These are phyloP conservation scores for Hybognathus amarus DNA, from an alignment of 2,797 vertebrate genomes.

Conservation along the genomic window DNA sequence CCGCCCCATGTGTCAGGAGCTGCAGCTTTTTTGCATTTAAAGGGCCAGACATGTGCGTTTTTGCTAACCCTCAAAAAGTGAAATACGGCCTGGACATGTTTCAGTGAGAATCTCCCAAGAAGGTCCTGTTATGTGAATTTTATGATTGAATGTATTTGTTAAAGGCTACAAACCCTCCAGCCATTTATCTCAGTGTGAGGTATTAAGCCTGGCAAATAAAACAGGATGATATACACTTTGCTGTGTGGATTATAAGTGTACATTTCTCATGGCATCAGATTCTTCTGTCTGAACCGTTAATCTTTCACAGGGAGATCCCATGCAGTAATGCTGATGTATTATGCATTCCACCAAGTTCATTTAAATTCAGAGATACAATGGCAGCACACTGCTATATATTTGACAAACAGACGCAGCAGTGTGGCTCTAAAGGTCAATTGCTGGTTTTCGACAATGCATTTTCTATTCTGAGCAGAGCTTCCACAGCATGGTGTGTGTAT, in stretches of 20 bases:
- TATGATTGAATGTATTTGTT: constrained; percentile 29
- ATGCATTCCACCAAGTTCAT: constrained; percentile 56
- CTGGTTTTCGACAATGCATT: constrained; percentile 40
- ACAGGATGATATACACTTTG: constrained; percentile 63
- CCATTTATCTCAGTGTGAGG: constrained; percentile 52
- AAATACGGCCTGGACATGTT: not conserved
- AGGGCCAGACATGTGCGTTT: too few relatives aligned
- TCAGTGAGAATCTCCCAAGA: not conserved
- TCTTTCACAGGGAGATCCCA: constrained; percentile 66
- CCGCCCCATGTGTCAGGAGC: too few relatives aligned
- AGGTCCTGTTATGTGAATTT: constrained; percentile 8
- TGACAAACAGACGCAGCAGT: constrained; percentile 58
- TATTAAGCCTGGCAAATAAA: constrained; percentile 56
- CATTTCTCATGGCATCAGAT: constrained; percentile 69
- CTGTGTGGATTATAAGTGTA: constrained; percentile 62
- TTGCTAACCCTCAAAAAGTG: too few relatives aligned
- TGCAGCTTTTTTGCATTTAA: too few relatives aligned
- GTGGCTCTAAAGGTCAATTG: constrained; percentile 48
- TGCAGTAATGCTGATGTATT: constrained; percentile 73
- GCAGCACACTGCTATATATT: constrained; percentile 14
- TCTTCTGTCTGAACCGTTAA: constrained; percentile 65
- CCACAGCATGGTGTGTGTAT: constrained; percentile 45
- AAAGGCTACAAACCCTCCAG: constrained; percentile 56
- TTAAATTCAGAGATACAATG: constrained; percentile 57
- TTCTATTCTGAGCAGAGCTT: constrained; percentile 38